A percentile compares a stretch with the other conserved stretches of the same genome.
These are phyloP conservation scores for Danionella dracula DNA, from an alignment of 2,797 vertebrate species.

Conservation along the genomic window DNA sequence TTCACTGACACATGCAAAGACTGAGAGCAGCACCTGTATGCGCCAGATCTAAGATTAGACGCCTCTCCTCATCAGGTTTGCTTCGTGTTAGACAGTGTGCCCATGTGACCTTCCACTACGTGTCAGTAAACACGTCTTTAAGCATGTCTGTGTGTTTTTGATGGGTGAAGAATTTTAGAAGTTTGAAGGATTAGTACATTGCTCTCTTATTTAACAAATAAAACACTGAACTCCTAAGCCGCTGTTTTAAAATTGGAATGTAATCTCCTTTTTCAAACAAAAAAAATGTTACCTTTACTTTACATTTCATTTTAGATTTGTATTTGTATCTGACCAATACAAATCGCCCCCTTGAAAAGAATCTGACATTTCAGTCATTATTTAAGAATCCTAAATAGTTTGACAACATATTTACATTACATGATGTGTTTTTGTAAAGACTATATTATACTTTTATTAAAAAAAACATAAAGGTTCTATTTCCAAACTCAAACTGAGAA, in stretches of 20 bases:
- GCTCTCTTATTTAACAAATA: constrained; percentile 39
- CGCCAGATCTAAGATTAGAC: background rate
- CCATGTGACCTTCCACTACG: background rate
- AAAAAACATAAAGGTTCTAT: too few relatives aligned
- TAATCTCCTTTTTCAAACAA: background rate
- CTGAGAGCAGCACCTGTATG: constrained; percentile 15
- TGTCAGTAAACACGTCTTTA: background rate
- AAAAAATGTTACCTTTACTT: too few relatives aligned
- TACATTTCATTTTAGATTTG: too few relatives aligned
- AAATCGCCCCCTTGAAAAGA: too few relatives aligned
- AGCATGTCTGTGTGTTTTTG: constrained; percentile 13
- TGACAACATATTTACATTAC: too few relatives aligned
- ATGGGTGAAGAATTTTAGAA: constrained; percentile 33
- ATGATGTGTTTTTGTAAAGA: too few relatives aligned
- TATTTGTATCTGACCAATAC: too few relatives aligned
- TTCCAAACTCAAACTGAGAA: too few relatives aligned
- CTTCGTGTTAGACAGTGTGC: constrained; percentile 7
- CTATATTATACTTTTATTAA: too few relatives aligned
- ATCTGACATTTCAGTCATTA: too few relatives aligned
- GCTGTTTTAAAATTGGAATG: constrained; percentile 14
- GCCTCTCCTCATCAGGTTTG: background rate
- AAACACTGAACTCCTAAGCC: background rate
- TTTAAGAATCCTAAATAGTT: too few relatives aligned
- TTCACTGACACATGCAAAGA: constrained; percentile 6
- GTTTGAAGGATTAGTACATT: constrained; percentile 36